A percentile compares a stretch with the other conserved stretches of the same genome.
Evolutionary conservation across 1,140 invertebrate species (phyloP).

Genomic region (Drosophila lacertosa): DNA sequence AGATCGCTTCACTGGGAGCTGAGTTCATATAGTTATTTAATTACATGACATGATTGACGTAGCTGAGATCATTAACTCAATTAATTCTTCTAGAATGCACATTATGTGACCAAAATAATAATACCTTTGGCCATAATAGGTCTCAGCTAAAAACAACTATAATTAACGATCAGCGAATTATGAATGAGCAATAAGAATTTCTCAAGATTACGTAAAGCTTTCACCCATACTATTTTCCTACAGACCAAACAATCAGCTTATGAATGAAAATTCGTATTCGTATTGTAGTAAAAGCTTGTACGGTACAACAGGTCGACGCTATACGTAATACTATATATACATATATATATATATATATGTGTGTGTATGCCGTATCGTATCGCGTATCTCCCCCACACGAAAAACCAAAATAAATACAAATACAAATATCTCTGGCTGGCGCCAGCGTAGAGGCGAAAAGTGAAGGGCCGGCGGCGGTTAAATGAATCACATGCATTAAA

Average conservation of each 20-base stretch:
- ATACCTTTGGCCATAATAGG: neutral
- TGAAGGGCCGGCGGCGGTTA: slow-evolving; percentile 13
- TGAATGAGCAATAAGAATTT: slow-evolving; percentile 50
- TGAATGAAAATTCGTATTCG: slow-evolving; percentile 36
- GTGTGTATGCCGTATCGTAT: neutral
- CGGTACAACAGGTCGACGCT: slow-evolving; percentile 23
- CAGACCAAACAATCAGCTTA: slow-evolving; percentile 9
- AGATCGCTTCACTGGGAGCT: neutral
- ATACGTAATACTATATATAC: slow-evolving; percentile 1
- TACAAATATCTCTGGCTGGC: slow-evolving; percentile 12
- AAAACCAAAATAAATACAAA: slow-evolving; percentile 33
- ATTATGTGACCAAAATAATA: neutral
- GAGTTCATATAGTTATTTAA: neutral
- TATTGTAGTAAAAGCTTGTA: slow-evolving; percentile 33
- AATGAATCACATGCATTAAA: slow-evolving; percentile 70
- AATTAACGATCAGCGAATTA: slow-evolving; percentile 13
- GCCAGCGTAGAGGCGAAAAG: slow-evolving; percentile 1
- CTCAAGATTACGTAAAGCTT: slow-evolving; percentile 22
- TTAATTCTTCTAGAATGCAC: too few species aligned
- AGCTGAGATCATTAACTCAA: too few species aligned
- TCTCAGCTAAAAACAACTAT: neutral
- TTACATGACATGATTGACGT: too few species aligned
- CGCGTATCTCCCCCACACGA: neutral
- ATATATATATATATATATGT: neutral
- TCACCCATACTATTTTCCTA: neutral